Percentiles rank a stretch among this genome's conserved stretches.
phyloP scores from a whole-genome alignment of 2,113 vertebrate species.

The Equus przewalskii region DNA sequence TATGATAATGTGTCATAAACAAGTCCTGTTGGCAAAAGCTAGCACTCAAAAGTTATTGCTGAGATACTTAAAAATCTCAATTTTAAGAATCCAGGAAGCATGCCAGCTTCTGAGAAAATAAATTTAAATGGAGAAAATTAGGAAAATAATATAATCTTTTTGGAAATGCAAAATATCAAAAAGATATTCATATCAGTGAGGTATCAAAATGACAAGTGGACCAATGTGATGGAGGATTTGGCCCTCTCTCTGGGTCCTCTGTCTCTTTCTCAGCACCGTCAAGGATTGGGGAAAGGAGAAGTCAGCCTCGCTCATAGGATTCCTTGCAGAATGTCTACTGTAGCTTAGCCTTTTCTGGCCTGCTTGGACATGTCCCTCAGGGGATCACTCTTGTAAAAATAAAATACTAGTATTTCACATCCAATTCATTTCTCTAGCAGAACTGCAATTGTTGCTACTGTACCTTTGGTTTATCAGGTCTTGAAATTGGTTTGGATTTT shows the following conservation, averaged over 20 bases:
- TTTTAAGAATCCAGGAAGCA: slow-evolving; percentile 21
- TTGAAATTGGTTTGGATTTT: not conserved
- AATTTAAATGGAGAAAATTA: slow-evolving; percentile 33
- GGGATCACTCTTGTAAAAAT: not conserved
- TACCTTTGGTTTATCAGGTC: not conserved
- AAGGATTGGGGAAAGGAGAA: not conserved
- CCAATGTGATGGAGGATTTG: not conserved
- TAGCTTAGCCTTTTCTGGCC: not conserved
- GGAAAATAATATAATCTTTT: not conserved
- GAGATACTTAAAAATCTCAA: slow-evolving; percentile 36
- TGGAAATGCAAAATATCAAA: not conserved
- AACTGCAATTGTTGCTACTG: not conserved
- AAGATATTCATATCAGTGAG: not conserved
- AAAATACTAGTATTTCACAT: not conserved
- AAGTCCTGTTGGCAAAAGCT: not conserved
- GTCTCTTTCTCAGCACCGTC: not conserved
- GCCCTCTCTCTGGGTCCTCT: not conserved
- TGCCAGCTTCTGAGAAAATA: not conserved
- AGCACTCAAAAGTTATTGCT: not conserved
- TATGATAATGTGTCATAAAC: not conserved
- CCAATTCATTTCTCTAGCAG: not conserved
- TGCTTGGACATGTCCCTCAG: not conserved
- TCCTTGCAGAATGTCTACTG: not conserved
- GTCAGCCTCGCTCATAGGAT: not conserved
- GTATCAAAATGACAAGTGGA: not conserved